Evolutionary conservation across 2,888 invertebrate species (phyloP).

Genomic region (Pogonocherus hispidulus): DNA sequence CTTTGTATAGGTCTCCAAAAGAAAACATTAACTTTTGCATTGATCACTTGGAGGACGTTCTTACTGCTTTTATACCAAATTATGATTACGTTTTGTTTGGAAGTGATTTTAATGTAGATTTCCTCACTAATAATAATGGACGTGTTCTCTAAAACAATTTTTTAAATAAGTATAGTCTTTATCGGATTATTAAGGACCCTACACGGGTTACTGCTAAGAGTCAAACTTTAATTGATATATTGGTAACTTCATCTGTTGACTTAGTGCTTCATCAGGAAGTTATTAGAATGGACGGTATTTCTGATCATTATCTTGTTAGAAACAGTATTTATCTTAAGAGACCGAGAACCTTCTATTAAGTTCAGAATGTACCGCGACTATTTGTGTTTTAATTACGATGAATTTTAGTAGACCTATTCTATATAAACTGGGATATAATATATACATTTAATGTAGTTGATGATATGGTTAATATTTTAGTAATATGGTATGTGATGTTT

Average conservation of each 20-base stretch:
- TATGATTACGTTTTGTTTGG: background rate
- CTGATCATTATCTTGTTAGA: background rate
- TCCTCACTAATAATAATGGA: background rate
- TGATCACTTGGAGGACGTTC: background rate
- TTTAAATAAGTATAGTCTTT: background rate
- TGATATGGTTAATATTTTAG: background rate
- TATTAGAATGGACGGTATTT: slow-evolving; percentile 5
- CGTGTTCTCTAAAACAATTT: background rate
- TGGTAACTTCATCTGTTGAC: background rate
- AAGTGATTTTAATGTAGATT: slow-evolving; percentile 1
- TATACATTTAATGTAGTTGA: background rate
- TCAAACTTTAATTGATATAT: background rate
- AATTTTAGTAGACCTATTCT: background rate
- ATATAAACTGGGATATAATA: background rate
- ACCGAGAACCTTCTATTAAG: background rate
- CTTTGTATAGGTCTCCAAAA: background rate
- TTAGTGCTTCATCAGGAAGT: background rate
- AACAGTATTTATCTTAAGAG: background rate
- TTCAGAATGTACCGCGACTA: background rate
- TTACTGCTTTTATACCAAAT: background rate
- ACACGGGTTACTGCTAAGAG: background rate
- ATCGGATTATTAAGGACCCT: background rate
- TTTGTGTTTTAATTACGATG: background rate
- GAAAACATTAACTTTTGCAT: background rate
- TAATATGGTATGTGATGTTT: background rate